phyloP scores from a whole-genome alignment of 1,140 invertebrate genomes.

The Liolophura sinensis region DNA sequence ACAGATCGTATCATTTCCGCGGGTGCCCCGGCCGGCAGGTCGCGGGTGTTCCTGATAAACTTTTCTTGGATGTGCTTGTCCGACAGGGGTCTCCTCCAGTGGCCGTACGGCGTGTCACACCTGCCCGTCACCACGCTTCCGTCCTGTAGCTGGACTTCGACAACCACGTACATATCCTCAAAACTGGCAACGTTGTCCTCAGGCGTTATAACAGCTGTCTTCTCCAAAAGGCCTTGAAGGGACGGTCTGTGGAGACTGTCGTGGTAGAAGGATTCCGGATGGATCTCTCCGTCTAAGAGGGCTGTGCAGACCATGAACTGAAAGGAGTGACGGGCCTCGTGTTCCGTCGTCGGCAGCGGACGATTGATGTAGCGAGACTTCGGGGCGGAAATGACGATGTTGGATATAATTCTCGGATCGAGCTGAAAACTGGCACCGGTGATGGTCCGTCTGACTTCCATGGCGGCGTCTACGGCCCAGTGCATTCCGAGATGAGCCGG shows the following conservation, averaged over 20 bases:
- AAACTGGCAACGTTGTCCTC: constrained; percentile 37
- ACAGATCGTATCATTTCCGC: constrained; percentile 25
- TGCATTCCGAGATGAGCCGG: constrained; percentile 48
- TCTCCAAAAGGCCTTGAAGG: constrained; percentile 29
- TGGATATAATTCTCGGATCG: constrained; percentile 16
- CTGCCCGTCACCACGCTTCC: constrained; percentile 14
- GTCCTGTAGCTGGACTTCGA: constrained; percentile 25
- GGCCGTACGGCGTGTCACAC: constrained; percentile 42
- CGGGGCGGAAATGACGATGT: constrained; percentile 32
- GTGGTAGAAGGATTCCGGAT: constrained; percentile 27
- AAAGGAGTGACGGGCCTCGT: constrained; percentile 47
- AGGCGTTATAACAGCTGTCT: constrained; percentile 26
- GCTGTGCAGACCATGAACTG: constrained; percentile 43
- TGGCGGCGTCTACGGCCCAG: constrained; percentile 44
- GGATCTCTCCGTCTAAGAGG: constrained; percentile 36
- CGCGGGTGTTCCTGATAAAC: constrained; percentile 31
- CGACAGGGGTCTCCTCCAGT: constrained; percentile 42
- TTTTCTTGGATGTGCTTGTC: constrained; percentile 34
- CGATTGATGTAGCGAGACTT: constrained; percentile 44
- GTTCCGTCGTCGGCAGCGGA: constrained; percentile 30
- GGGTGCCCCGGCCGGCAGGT: constrained; percentile 10
- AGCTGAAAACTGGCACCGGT: not conserved
- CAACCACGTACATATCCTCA: constrained; percentile 43
- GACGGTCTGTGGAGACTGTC: constrained; percentile 15
- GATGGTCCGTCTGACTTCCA: constrained; percentile 18